These are phyloP conservation scores for Peromyscus melanophrys DNA, from an alignment of 2,797 vertebrate species.

Conservation along the genomic window DNA sequence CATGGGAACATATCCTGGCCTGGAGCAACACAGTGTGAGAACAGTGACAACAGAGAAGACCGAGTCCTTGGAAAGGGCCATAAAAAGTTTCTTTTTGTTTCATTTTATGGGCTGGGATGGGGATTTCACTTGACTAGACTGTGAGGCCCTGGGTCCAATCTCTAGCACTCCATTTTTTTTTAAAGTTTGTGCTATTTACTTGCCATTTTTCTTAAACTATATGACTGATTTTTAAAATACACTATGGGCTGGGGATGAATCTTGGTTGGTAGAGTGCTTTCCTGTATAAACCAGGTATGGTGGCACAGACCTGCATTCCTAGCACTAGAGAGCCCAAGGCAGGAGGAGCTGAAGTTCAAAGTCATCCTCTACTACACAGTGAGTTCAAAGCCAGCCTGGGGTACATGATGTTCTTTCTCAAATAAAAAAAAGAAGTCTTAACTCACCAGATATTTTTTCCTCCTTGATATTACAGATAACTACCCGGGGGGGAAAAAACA, in stretches of 20 bases:
- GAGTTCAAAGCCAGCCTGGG: neutral
- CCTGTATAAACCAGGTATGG: neutral
- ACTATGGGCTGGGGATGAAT: neutral
- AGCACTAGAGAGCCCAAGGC: neutral
- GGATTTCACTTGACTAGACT: neutral
- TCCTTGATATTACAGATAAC: neutral
- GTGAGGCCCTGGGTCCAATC: neutral
- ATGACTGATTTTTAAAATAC: neutral
- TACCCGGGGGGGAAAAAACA: neutral
- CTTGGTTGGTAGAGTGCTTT: neutral
- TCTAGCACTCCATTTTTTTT: neutral
- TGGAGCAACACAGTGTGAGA: neutral
- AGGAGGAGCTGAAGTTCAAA: neutral
- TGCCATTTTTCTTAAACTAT: constrained; percentile 16
- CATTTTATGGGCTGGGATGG: neutral
- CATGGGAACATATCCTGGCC: neutral
- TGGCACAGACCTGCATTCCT: neutral
- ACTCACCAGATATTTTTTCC: neutral
- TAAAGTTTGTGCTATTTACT: neutral
- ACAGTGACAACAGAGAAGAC: neutral
- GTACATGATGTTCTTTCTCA: neutral
- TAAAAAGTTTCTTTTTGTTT: neutral
- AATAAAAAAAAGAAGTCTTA: neutral
- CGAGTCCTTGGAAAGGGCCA: neutral
- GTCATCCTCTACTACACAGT: neutral